These are phyloP conservation scores for Acipenser transmontanus DNA, from an alignment of 2,797 vertebrate genomes.

Conservation along the genomic window DNA sequence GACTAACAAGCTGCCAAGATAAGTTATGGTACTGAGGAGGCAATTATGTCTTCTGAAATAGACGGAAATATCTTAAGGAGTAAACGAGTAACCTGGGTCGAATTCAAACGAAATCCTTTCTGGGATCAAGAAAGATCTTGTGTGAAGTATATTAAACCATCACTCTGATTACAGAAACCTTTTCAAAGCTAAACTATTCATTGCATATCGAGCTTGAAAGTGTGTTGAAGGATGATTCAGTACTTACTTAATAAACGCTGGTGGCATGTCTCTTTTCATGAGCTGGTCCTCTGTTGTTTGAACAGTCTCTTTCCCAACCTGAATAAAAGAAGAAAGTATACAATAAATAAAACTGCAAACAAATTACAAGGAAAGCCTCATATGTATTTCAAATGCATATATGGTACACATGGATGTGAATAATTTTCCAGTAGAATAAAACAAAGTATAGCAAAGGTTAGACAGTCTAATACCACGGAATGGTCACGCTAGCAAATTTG, in stretches of 20 bases:
- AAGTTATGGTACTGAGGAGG: too few relatives aligned
- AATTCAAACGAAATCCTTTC: too few relatives aligned
- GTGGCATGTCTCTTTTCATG: conserved; percentile 97
- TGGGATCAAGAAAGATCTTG: too few relatives aligned
- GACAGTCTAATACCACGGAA: neutral
- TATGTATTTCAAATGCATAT: conserved; percentile 25
- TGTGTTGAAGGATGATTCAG: neutral
- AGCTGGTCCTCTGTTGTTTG: conserved; percentile 97
- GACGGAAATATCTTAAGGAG: too few relatives aligned
- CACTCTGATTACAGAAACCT: neutral
- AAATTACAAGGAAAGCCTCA: neutral
- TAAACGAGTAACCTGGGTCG: too few relatives aligned
- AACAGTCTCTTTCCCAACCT: conserved; percentile 97
- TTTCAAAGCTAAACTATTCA: neutral
- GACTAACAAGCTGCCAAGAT: too few relatives aligned
- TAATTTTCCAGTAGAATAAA: neutral
- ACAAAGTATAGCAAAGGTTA: neutral
- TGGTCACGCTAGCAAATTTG: too few relatives aligned
- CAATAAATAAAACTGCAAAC: neutral
- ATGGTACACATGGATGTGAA: neutral
- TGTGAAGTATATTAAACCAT: too few relatives aligned
- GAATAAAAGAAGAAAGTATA: conserved; percentile 21
- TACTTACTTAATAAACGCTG: conserved; percentile 95
- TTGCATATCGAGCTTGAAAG: neutral
- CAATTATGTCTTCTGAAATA: too few relatives aligned